Percentiles rank a stretch among this genome's conserved stretches.
phyloP scores from a whole-genome alignment of 2,113 vertebrate species.

The Pollachius pollachius region DNA sequence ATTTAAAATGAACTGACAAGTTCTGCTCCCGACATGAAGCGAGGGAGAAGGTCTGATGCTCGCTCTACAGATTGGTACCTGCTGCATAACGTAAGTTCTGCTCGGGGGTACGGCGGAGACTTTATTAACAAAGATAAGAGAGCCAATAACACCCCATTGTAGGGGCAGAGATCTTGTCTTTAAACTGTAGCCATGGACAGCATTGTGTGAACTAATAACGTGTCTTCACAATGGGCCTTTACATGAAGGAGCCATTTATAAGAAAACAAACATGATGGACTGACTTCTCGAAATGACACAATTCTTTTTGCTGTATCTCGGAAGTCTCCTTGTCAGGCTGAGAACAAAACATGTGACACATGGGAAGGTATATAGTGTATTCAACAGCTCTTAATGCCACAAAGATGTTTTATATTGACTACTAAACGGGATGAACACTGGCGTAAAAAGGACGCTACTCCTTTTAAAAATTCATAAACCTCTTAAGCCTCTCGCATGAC shows the following conservation, averaged over 20 bases:
- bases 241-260: too few relatives aligned
- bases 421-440: slow-evolving; percentile 30
- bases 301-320: too few relatives aligned
- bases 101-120: slow-evolving; percentile 18
- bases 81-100: not conserved
- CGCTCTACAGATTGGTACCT: not conserved
- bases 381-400: slow-evolving; percentile 21
- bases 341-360: not conserved
- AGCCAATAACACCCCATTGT: slow-evolving; percentile 46
- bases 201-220: slow-evolving; percentile 14
- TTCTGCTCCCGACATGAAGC: slow-evolving; percentile 1
- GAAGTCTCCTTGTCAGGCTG: too few relatives aligned
- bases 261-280: too few relatives aligned
- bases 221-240: not conserved
- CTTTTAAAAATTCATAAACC: slow-evolving; percentile 70
- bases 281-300: too few relatives aligned
- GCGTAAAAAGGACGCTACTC: slow-evolving; percentile 15
- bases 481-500: slow-evolving; percentile 50
- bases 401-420: slow-evolving; percentile 34
- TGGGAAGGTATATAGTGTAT: not conserved
- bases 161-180: slow-evolving; percentile 14
- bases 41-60: slow-evolving; percentile 2
- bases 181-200: slow-evolving; percentile 12
- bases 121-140: slow-evolving; percentile 62
- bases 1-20: slow-evolving; percentile 27